phyloP scores from a whole-genome alignment of 2,797 vertebrate genomes.

The Cynopterus sphinx region DNA sequence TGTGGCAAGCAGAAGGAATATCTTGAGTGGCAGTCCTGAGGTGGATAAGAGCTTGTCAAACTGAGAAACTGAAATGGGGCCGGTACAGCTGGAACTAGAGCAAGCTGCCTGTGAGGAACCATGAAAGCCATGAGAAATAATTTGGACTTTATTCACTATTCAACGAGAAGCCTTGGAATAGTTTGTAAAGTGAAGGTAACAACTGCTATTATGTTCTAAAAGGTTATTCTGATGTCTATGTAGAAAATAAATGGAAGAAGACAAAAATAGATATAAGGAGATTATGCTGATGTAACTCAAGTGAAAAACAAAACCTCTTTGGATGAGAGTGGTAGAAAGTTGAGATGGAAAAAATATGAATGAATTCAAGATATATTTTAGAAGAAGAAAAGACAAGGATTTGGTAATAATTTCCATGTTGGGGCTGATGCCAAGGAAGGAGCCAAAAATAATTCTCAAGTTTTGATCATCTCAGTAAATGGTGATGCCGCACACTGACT shows the following conservation, averaged over 20 bases:
- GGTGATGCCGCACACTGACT: neutral
- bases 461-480: constrained; percentile 8
- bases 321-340: neutral
- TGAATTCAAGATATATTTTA: neutral
- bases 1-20: neutral
- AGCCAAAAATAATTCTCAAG: neutral
- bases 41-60: neutral
- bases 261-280: neutral
- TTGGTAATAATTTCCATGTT: neutral
- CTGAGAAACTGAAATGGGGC: neutral
- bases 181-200: neutral
- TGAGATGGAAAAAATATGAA: neutral
- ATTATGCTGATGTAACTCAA: neutral
- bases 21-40: neutral
- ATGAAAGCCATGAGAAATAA: neutral
- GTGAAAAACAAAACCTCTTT: neutral
- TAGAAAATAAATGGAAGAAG: neutral
- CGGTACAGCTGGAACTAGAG: neutral
- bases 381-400: neutral
- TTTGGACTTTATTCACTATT: neutral
- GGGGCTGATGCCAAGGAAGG: neutral
- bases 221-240: neutral
- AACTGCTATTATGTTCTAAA: neutral
- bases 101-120: neutral
- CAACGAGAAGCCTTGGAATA: neutral